Evolutionary conservation across 2,113 vertebrate genomes (phyloP), one percentile per base, ranked within the genome.

Genomic region (Psilopsiagon aymara): DNA sequence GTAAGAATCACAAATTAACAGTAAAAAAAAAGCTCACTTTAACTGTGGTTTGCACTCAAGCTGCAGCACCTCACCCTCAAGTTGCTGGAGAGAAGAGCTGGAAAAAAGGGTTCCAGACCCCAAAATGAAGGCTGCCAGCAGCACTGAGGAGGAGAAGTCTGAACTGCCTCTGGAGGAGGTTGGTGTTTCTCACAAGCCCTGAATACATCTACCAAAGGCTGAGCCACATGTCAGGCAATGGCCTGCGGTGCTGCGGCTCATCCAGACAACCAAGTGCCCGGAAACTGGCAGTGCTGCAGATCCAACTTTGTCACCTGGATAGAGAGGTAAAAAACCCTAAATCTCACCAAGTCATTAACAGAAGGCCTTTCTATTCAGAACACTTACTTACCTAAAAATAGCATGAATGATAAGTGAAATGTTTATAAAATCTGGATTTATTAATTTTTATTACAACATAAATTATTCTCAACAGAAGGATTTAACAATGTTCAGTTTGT

Each of bases 171-270:
- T 82, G 51, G 66, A 87, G 31, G 31, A 84, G 31, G 28, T 79
- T 33, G 25, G 57, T 9, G 13, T 19, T 88, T 52, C 82, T 60
- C 25, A 46, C 39, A 85, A 90, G 62, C 10, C 29, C 35, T 21
- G 25, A 10, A 53, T 47, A 63, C 20, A 70, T 10, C 27, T 52
- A 35, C 46, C 35, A 33, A 70, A 78, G 70, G 20, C 49, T 28
- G 33, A 86, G 57, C 82, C 37, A n/a, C 0, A 0, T 4, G 19
- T 9, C 51, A 33, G 47, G 43, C 46, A 63, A 10, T 2, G 28
- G 37, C 13, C 66, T 18, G 16, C 0, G 0, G 41, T 29, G 82
- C 79, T 63, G 13, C 2, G 0, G 83, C 53, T 80, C 7, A 4
- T 23, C 31, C 57, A 73, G 52, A 51, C 75, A 85, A 43, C 27